Evolutionary conservation across 2,888 invertebrate genomes (phyloP).

Genomic region (Sceliomorpha sp.): DNA sequence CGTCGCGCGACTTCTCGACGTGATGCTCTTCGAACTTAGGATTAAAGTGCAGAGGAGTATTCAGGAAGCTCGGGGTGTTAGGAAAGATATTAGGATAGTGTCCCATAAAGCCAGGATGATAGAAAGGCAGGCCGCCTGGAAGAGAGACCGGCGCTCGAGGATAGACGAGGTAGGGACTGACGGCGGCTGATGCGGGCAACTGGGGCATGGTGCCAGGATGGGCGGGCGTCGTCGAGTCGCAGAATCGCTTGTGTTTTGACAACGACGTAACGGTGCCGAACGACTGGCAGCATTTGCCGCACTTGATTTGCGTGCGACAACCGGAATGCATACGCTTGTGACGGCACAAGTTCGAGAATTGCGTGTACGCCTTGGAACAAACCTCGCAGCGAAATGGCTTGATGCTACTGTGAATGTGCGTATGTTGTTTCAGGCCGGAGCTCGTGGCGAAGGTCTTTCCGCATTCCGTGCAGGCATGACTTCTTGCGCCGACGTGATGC

Average conservation of each 20-base stretch:
- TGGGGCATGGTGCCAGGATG: conserved; percentile 73
- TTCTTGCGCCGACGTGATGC: conserved; percentile 96
- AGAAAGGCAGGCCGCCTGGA: conserved; percentile 81
- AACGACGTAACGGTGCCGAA: conserved; percentile 95
- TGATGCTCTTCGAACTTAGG: conserved; percentile 83
- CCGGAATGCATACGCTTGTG: conserved; percentile 99
- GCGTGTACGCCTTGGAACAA: conserved; percentile 99
- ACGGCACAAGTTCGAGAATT: conserved; percentile 99
- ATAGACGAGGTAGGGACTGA: conserved; percentile 86
- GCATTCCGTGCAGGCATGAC: conserved; percentile 98
- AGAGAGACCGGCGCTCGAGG: conserved; percentile 82
- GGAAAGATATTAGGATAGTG: conserved; percentile 83
- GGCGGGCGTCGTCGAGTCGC: conserved; percentile 88
- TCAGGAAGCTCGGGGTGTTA: conserved; percentile 82
- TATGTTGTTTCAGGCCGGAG: conserved; percentile 98
- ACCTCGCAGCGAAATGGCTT: conserved; percentile 99
- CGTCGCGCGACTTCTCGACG: conserved; percentile 81
- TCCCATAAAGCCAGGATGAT: conserved; percentile 85
- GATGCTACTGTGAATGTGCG: conserved; percentile 98
- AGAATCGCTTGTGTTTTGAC: conserved; percentile 97
- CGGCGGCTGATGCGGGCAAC: conserved; percentile 62
- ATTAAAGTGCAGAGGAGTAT: conserved; percentile 85
- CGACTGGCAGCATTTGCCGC: conserved; percentile 95
- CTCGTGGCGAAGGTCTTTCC: conserved; percentile 99
- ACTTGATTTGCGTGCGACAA: conserved; percentile 96